Evolutionary conservation across 1,140 invertebrate species (phyloP).

Genomic region (Drosophila trapezifrons): DNA sequence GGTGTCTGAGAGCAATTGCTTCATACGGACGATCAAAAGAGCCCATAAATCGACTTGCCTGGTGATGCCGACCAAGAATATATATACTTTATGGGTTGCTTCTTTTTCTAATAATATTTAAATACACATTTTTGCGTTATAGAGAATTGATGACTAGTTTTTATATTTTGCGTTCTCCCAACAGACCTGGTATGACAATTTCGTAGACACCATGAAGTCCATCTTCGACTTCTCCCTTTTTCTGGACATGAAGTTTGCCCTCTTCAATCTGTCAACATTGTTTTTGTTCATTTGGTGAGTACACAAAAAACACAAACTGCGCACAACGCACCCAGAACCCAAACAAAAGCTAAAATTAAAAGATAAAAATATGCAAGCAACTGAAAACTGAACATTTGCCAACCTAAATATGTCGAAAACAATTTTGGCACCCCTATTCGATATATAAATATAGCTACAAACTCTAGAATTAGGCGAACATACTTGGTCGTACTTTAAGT

Average conservation of each 20-base stretch:
- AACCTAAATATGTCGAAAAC: slow-evolving; percentile 37
- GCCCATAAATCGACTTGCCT: too few species aligned
- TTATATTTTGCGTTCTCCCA: slow-evolving; percentile 37
- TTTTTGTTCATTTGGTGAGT: slow-evolving; percentile 92
- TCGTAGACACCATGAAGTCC: slow-evolving; percentile 88
- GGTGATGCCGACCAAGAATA: too few species aligned
- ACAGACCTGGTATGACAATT: slow-evolving; percentile 91
- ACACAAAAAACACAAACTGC: slow-evolving; percentile 31
- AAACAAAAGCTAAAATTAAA: slow-evolving; percentile 17
- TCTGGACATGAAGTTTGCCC: slow-evolving; percentile 90
- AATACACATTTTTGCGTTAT: too few species aligned
- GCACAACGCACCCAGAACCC: slow-evolving; percentile 11
- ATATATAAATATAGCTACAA: slow-evolving; percentile 25
- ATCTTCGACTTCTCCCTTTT: slow-evolving; percentile 93
- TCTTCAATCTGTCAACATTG: slow-evolving; percentile 93
- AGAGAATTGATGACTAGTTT: not conserved
- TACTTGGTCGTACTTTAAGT: slow-evolving; percentile 3
- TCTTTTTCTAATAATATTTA: too few species aligned
- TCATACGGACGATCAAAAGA: too few species aligned
- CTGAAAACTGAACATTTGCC: slow-evolving; percentile 31
- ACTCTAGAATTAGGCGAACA: not conserved
- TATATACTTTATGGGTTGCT: too few species aligned
- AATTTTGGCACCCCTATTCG: slow-evolving; percentile 52
- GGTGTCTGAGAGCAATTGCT: too few species aligned
- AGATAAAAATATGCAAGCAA: slow-evolving; percentile 9